Evolutionary conservation across 30 jellyfish, hydroid and myxozoan species (phyloP).

Genomic region (Sanderia malayensis): DNA sequence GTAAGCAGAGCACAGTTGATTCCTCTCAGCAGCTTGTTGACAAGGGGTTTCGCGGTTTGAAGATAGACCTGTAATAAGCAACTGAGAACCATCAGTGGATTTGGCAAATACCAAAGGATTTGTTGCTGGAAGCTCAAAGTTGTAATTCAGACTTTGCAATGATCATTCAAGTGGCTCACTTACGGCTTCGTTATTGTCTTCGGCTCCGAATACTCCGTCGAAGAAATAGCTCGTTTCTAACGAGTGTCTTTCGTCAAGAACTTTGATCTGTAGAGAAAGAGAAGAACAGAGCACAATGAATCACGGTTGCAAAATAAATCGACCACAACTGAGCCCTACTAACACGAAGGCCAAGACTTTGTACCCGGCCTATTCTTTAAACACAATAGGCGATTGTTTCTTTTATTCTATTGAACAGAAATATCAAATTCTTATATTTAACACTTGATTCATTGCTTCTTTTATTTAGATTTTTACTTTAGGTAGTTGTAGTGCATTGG

Average conservation of each 20-base stretch:
- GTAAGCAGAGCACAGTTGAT: slow-evolving; percentile 96
- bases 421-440: too few relatives aligned
- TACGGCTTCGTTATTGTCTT: slow-evolving; percentile 74
- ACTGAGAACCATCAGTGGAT: background rate
- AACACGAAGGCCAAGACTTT: too few relatives aligned
- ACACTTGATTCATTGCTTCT: too few relatives aligned
- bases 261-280: slow-evolving; percentile 75
- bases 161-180: background rate
- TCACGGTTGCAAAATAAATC: too few relatives aligned
- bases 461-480: too few relatives aligned
- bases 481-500: too few relatives aligned
- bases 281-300: too few relatives aligned
- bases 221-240: slow-evolving; percentile 90
- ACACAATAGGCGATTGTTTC: too few relatives aligned
- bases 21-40: slow-evolving; percentile 73
- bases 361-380: too few relatives aligned
- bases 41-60: slow-evolving; percentile 68
- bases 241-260: slow-evolving; percentile 85
- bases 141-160: background rate
- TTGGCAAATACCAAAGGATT: background rate
- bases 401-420: too few relatives aligned
- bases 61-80: slow-evolving; percentile 58
- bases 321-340: too few relatives aligned
- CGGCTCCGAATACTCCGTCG: slow-evolving; percentile 90
- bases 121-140: background rate